Conservation (phyloP, 2,888 invertebrate species). For the Cheilosia soror region DNA sequence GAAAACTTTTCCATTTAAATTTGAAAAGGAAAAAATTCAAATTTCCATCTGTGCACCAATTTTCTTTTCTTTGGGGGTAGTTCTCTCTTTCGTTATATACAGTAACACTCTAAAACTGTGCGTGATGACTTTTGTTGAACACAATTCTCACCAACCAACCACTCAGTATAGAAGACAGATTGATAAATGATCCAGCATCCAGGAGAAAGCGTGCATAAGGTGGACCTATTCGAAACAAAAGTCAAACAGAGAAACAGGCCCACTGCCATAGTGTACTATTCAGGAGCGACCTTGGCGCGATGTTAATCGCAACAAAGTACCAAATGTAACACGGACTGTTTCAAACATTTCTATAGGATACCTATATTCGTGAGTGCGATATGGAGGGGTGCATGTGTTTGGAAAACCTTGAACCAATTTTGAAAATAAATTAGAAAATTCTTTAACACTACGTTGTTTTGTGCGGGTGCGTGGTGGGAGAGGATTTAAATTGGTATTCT, state of each 20-base stretch:
- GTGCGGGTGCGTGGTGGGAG: slow-evolving; percentile 18
- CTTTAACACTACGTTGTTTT: slow-evolving; percentile 77
- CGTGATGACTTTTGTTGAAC: slow-evolving; percentile 69
- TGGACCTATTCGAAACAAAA: slow-evolving; percentile 32
- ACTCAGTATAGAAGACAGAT: slow-evolving; percentile 48
- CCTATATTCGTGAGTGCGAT: background rate
- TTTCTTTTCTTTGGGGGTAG: slow-evolving; percentile 7
- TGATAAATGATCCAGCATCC: slow-evolving; percentile 66
- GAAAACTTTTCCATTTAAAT: slow-evolving; percentile 54
- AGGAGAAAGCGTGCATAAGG: slow-evolving; percentile 48
- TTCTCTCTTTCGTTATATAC: slow-evolving; percentile 16
- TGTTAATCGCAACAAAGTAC: slow-evolving; percentile 32
- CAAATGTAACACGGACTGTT: background rate
- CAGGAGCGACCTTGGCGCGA: slow-evolving; percentile 59
- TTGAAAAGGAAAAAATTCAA: slow-evolving; percentile 8
- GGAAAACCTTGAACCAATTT: slow-evolving; percentile 81
- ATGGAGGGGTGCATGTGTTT: slow-evolving; percentile 7
- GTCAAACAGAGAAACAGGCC: slow-evolving; percentile 11
- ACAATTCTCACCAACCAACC: slow-evolving; percentile 25
- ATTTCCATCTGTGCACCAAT: slow-evolving; percentile 33
- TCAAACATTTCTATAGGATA: background rate
- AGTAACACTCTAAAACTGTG: slow-evolving; percentile 31
- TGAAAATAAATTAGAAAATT: slow-evolving; percentile 83
- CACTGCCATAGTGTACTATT: slow-evolving; percentile 16
- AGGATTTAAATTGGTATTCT: slow-evolving; percentile 26